Base-by-base conservation (phyloP, 1,140 invertebrate genomes). In the Heliconius congener region DNA sequence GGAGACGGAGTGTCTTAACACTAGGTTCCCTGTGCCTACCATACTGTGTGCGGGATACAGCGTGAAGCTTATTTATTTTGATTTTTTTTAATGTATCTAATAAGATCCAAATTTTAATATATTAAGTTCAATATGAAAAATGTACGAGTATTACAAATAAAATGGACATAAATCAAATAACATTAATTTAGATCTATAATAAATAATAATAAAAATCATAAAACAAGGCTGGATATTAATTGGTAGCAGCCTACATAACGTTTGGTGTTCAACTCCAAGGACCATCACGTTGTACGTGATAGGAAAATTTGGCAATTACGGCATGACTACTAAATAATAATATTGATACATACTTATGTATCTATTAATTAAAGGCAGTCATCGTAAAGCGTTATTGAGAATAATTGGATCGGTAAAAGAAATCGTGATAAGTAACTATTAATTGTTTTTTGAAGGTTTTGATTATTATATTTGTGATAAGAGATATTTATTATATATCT, bases 231-330 rank as follows among this genome's bases (percentile, higher is more conserved):
- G 76, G 4, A 30, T 8, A 46, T 82, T 89, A 85, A 90, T 88
- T 83, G 84, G 79, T 71, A 77, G 82, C 66, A 9, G 73, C 78
- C 80, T 60, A 84, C 39, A 78, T 83, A 81, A 66, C 60, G 23
- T 83, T 74, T 78, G 79, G 77, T 77, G 80, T 75, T 71, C 84
- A 13, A 16, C 13, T 4, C 1, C 42, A 87, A 87, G 81, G 87
- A 86, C 80, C 78, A 84, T 89, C 87, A 89, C 86, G 89, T 82
- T 82, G 76, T 84, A 84, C 89, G 87, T 91, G 88, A 82, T 83
- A 82, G 77, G 85, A 52, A 70, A 70, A 70, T 72, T 76, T 73
- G 50, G 50, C 52, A 73, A 73, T 73, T 83, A 46, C 66, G 34
- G 34, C 60, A 0, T 30, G 4, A 9, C 55, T 60, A 3, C 55